Evolutionary conservation across 92 coral and sea anemone species (phyloP).

Genomic region (Umimayanthus chanpuru): DNA sequence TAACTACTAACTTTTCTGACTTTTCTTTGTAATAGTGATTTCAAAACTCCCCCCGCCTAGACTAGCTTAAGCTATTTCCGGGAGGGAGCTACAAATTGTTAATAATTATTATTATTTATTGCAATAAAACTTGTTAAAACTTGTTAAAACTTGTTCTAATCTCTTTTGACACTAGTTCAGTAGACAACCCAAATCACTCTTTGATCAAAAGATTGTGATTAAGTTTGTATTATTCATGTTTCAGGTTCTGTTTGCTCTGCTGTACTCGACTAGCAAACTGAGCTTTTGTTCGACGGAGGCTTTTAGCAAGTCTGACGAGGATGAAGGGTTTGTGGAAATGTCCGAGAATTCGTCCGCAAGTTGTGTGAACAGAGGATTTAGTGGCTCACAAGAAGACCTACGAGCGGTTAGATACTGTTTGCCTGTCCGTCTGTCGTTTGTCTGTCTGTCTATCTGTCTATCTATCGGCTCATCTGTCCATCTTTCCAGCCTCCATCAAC

Average conservation of each 20-base stretch:
- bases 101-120: too few relatives aligned
- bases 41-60: too few relatives aligned
- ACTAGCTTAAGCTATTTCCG: too few relatives aligned
- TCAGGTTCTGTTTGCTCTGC: slow-evolving; percentile 49
- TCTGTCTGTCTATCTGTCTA: neutral
- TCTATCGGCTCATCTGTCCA: neutral
- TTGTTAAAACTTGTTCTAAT: too few relatives aligned
- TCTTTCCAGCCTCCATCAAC: neutral
- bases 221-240: neutral
- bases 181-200: too few relatives aligned
- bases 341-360: slow-evolving; percentile 35
- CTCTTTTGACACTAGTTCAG: neutral
- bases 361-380: slow-evolving; percentile 44
- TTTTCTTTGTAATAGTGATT: too few relatives aligned
- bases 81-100: too few relatives aligned
- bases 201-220: neutral
- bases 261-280: slow-evolving; percentile 44
- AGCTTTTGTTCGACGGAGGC: slow-evolving; percentile 7
- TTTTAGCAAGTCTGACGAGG: slow-evolving; percentile 32
- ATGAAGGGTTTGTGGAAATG: slow-evolving; percentile 68
- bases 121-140: too few relatives aligned
- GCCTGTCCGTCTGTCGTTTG: neutral
- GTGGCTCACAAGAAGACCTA: slow-evolving; percentile 11
- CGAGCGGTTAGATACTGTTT: slow-evolving; percentile 38
- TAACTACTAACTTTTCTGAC: too few relatives aligned